phyloP scores from a whole-genome alignment of 2,888 invertebrate species.

The Eumacrocentrus americanus region DNA sequence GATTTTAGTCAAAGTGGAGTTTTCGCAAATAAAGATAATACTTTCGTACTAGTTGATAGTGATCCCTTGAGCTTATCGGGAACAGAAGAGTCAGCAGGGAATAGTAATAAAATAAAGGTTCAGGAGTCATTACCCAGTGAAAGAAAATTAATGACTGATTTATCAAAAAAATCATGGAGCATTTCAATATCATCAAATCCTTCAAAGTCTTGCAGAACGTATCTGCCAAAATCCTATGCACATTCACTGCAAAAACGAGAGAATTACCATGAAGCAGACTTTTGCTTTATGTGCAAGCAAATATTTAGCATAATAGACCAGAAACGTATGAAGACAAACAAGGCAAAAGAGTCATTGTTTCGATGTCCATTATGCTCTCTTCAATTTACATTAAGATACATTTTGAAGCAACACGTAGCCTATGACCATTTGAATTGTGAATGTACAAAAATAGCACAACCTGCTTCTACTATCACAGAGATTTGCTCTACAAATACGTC shows the following conservation, averaged over 20 bases:
- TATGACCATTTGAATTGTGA: constrained; percentile 39
- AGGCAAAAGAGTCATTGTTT: constrained; percentile 30
- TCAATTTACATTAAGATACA: constrained; percentile 36
- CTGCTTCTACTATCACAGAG: background rate
- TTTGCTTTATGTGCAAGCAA: constrained; percentile 32
- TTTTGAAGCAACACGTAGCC: constrained; percentile 37
- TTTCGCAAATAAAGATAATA: background rate
- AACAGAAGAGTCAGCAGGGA: background rate
- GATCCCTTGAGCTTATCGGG: background rate
- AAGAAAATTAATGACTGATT: too few relatives aligned
- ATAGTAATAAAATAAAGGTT: background rate
- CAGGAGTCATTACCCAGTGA: too few relatives aligned
- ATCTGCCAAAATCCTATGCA: background rate
- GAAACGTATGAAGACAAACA: constrained; percentile 28
- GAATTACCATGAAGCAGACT: background rate
- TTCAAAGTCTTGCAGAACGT: background rate
- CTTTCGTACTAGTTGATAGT: background rate
- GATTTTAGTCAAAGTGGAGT: too few relatives aligned
- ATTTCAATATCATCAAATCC: background rate
- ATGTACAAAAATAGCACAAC: constrained; percentile 25
- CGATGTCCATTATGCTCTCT: constrained; percentile 39
- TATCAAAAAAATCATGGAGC: background rate
- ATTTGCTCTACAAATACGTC: background rate
- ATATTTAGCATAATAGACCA: constrained; percentile 33
- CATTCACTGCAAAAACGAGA: background rate